These are phyloP conservation scores for Ranitomeya imitator DNA, from an alignment of 2,113 vertebrate genomes.

Conservation along the genomic window DNA sequence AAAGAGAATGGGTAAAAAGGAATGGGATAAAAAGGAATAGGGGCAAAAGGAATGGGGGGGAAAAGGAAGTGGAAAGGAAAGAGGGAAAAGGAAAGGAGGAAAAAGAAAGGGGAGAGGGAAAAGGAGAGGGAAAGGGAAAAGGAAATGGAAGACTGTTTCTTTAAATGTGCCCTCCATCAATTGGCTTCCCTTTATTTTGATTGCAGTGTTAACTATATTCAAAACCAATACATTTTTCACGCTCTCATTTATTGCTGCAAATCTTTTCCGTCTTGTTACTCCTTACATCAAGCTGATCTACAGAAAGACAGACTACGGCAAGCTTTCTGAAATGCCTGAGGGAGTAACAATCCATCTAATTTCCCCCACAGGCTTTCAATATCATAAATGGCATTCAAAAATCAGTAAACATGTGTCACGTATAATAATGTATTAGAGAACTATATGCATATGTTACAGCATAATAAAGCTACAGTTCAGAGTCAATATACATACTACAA, in stretches of 20 bases:
- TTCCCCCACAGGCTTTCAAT: constrained; percentile 28
- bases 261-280: background rate
- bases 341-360: constrained; percentile 36
- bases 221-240: background rate
- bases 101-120: no score
- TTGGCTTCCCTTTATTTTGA: background rate
- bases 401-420: constrained; percentile 37
- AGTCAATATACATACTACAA: constrained; percentile 3
- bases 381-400: constrained; percentile 48
- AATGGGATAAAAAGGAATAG: no score
- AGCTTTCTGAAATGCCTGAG: constrained; percentile 19
- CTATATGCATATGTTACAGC: constrained; percentile 26
- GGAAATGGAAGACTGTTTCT: no score
- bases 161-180: no score
- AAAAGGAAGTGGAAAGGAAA: no score
- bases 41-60: no score
- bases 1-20: no score
- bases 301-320: background rate
- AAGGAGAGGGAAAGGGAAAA: no score
- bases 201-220: background rate
- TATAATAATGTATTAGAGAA: constrained; percentile 40
- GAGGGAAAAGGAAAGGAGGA: no score
- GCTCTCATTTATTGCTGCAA: background rate
- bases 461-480: background rate
- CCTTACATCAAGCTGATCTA: constrained; percentile 5